Base-by-base conservation (phyloP, 2,797 vertebrate species). In the Otolemur crassicaudatus region DNA sequence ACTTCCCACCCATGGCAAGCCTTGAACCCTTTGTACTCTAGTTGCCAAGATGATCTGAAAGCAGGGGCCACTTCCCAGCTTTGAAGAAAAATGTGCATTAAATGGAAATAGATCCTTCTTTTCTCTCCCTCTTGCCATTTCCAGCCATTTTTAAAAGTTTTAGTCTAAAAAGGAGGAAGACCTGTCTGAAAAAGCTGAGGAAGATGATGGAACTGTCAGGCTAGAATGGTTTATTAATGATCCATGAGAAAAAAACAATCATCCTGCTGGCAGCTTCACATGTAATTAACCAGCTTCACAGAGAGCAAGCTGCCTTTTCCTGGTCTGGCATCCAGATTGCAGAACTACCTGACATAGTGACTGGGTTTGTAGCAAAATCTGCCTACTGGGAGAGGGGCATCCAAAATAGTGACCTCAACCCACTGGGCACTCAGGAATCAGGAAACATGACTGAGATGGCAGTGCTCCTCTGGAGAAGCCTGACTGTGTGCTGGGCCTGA, bases 251-350 rank as follows among this genome's bases (percentile, higher is more conserved):
- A 92, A 95, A 91, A 96, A 94, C 87, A 92, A 53, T 91, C 1
- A 7, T 89, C 91, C 91, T 95, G 81, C 91, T 86, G 84, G 96
- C 96, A 96, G 95, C 84, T 58, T 95, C 87, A 85, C 92, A 87
- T 96, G 95, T 95, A 92, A 97, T 96, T 97, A 97, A 83, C 86
- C 86, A 89, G 90, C 76, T 70, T 97, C 90, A 88, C 73, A 87
- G 91, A 96, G 93, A 91, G 96, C 93, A 91, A 90, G 90, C 95
- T 90, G 93, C 87, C 73, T 89, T 85, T 82, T 91, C 86, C 49
- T 81, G 65, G 75, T 37, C 94, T 80, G 77, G 83, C 75, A 89
- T 67, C 70, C 19, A 84, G 70, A 76, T 58, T 0, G 2, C 84
- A 87, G 93, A 94, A 81, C 89, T 84, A 96, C 96, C 97, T 93